These are phyloP conservation scores for Serilophus lunatus DNA, from an alignment of 2,113 vertebrate species.

Conservation along the genomic window DNA sequence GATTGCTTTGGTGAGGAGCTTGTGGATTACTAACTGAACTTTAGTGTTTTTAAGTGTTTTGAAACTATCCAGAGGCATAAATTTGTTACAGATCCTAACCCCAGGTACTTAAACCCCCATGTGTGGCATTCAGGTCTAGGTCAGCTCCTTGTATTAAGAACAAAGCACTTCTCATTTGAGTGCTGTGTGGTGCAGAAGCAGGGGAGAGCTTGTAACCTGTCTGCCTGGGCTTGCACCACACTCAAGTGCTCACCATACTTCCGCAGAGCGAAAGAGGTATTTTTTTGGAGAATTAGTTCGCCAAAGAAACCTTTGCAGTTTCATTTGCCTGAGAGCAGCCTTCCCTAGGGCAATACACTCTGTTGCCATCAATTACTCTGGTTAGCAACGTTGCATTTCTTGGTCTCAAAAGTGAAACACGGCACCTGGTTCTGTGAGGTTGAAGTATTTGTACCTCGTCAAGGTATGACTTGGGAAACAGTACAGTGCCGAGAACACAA, in stretches of 20 bases:
- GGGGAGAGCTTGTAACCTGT: rapidly evolving
- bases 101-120: rapidly evolving
- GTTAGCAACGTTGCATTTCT: not conserved
- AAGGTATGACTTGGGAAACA: not conserved
- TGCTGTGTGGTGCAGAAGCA: not conserved
- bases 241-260: no score
- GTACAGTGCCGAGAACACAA: not conserved
- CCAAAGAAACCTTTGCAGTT: not conserved
- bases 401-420: not conserved
- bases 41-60: not conserved
- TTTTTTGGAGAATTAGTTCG: not conserved
- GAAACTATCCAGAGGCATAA: not conserved
- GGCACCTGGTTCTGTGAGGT: not conserved
- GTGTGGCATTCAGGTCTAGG: not conserved
- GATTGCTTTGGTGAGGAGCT: not conserved
- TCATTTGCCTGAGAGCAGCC: not conserved
- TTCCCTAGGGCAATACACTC: not conserved
- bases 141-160: not conserved
- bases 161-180: not conserved
- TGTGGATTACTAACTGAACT: not conserved
- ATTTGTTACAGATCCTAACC: not conserved
- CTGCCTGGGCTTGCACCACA: not conserved
- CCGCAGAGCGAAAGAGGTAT: not conserved
- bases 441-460: not conserved
- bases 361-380: not conserved